Evolutionary conservation across 2,113 vertebrate genomes (phyloP).

Genomic region (Zosterops hypoxanthus): DNA sequence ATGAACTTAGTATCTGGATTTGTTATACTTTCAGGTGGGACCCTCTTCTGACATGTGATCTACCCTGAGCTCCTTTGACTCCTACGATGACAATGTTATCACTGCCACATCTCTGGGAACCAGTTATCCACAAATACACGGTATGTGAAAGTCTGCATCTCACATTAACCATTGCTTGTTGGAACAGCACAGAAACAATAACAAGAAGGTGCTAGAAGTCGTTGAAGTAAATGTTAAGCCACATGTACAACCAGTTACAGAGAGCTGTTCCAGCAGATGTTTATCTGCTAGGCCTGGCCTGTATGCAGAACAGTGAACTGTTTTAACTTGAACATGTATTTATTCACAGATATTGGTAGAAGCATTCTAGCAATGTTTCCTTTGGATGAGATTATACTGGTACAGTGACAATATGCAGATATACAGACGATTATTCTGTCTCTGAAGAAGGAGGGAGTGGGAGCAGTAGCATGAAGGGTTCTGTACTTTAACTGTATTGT

Average conservation of each 20-base stretch:
- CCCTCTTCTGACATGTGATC: conserved; percentile 55
- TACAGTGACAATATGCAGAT: background rate
- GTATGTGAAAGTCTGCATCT: conserved; percentile 43
- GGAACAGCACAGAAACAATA: conserved; percentile 26
- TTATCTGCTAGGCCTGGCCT: conserved; percentile 1
- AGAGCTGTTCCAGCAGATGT: background rate
- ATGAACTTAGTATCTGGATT: conserved; percentile 7
- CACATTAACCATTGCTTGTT: conserved; percentile 28
- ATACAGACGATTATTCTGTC: background rate
- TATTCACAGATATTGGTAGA: background rate
- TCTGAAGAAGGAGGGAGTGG: background rate
- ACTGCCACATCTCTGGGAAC: conserved; percentile 64
- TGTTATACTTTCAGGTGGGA: conserved; percentile 45
- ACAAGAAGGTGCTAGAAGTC: conserved; percentile 45
- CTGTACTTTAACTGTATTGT: background rate
- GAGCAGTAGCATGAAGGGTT: background rate
- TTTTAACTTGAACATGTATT: background rate
- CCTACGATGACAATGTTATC: conserved; percentile 62
- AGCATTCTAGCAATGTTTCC: background rate
- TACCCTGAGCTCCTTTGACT: background rate
- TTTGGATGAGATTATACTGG: background rate
- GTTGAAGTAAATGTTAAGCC: conserved; percentile 38
- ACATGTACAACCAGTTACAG: conserved; percentile 13
- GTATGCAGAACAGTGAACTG: background rate
- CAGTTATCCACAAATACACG: conserved; percentile 32